Percentiles rank a stretch among this genome's conserved stretches.
phyloP scores from a whole-genome alignment of 2,888 invertebrate species.

The Drosophila nr. perissopoda region DNA sequence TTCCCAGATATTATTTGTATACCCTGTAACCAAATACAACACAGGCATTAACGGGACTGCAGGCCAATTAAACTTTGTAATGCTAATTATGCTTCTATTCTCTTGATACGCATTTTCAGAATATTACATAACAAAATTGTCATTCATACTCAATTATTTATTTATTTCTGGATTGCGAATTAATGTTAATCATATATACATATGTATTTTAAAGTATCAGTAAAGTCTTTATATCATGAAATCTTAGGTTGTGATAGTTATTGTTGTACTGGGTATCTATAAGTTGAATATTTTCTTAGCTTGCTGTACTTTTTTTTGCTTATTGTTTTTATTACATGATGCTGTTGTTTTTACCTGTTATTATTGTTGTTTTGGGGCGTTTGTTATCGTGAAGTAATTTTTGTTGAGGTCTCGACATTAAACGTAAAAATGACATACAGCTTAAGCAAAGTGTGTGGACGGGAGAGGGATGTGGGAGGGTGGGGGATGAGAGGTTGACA shows the following conservation, averaged over 20 bases:
- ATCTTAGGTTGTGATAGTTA: background rate
- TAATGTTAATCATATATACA: background rate
- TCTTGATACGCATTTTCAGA: background rate
- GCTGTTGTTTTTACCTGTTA: constrained; percentile 7
- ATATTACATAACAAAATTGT: background rate
- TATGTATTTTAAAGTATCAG: background rate
- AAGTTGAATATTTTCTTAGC: background rate
- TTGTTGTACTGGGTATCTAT: constrained; percentile 13
- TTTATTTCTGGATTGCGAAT: background rate
- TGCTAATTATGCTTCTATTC: background rate
- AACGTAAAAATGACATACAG: constrained; percentile 67
- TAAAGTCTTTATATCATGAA: background rate
- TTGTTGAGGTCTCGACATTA: constrained; percentile 72
- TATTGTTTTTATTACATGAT: constrained; percentile 66
- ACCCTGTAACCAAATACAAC: constrained; percentile 33
- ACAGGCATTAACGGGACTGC: background rate
- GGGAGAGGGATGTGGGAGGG: background rate
- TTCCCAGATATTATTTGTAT: constrained; percentile 24
- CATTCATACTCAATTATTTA: background rate
- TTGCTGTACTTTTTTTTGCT: constrained; percentile 27
- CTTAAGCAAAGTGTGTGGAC: constrained; percentile 23
- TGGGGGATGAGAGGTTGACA: background rate
- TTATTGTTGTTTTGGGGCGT: constrained; percentile 17
- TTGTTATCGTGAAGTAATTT: constrained; percentile 66
- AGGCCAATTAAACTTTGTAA: background rate